phyloP scores from a whole-genome alignment of 1,140 invertebrate genomes.

The Patella vulgata region DNA sequence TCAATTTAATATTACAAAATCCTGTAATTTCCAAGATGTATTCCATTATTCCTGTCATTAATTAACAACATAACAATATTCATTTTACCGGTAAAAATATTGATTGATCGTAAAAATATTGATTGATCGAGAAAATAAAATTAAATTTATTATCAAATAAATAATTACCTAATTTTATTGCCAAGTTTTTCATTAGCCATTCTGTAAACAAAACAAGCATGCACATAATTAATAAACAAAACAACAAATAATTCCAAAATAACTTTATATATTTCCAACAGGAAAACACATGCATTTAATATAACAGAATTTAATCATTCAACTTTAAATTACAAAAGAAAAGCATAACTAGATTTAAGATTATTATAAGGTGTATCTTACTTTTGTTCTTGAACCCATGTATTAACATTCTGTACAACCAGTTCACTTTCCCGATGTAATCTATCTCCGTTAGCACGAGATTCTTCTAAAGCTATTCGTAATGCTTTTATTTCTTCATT shows the following conservation, averaged over 20 bases:
- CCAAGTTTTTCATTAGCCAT: constrained; percentile 64
- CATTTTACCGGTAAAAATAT: too few species aligned
- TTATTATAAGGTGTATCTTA: constrained; percentile 37
- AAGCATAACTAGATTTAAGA: not conserved
- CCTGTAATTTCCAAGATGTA: too few species aligned
- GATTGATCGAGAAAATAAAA: too few species aligned
- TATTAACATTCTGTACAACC: constrained; percentile 66
- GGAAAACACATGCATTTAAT: too few species aligned
- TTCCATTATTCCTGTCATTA: too few species aligned
- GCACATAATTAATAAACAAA: constrained; percentile 10
- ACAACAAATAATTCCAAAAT: constrained; percentile 11
- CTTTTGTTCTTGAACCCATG: constrained; percentile 66
- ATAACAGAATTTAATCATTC: too few species aligned
- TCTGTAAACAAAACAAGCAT: constrained; percentile 42
- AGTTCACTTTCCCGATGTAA: constrained; percentile 65
- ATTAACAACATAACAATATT: too few species aligned
- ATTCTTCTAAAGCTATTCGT: constrained; percentile 60
- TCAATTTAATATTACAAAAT: constrained; percentile 12
- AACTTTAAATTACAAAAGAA: not conserved
- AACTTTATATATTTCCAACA: constrained; percentile 9
- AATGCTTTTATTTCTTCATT: constrained; percentile 61
- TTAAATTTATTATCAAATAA: too few species aligned
- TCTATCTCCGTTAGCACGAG: constrained; percentile 60
- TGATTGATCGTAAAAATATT: too few species aligned
- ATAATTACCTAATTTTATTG: constrained; percentile 63